Conservation (phyloP, 2,888 invertebrate genomes). For the Pseudococcus longispinus region DNA sequence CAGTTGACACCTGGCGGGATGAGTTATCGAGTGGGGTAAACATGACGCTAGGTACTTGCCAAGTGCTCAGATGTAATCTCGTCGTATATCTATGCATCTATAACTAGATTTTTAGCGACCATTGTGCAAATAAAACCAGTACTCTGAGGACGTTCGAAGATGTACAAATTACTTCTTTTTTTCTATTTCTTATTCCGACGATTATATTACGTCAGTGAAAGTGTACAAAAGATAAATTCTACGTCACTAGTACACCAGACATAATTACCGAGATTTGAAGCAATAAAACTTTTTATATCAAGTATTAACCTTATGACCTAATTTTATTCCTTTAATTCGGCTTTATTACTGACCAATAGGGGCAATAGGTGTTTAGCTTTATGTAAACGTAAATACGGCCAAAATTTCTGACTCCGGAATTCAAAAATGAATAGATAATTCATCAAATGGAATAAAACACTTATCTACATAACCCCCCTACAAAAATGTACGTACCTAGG, state of each 20-base stretch:
- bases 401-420: background rate
- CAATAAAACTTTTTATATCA: constrained; percentile 26
- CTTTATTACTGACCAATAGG: background rate
- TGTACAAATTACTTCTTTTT: constrained; percentile 36
- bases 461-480: background rate
- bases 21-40: background rate
- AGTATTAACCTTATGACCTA: constrained; percentile 38
- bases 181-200: constrained; percentile 13
- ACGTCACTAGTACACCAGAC: constrained; percentile 21
- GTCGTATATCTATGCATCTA: background rate
- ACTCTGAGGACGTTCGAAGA: background rate
- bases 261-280: constrained; percentile 38
- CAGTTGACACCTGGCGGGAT: background rate
- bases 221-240: constrained; percentile 44
- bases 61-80: constrained; percentile 9
- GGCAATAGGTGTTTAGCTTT: background rate
- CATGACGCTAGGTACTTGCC: background rate
- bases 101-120: constrained; percentile 34
- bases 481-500: background rate
- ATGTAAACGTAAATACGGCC: background rate
- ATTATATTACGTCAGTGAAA: constrained; percentile 42
- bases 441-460: background rate
- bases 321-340: background rate
- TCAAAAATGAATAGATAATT: background rate
- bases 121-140: constrained; percentile 45